Evolutionary conservation across 2,113 vertebrate genomes (phyloP).

Genomic region (Orcinus orca): DNA sequence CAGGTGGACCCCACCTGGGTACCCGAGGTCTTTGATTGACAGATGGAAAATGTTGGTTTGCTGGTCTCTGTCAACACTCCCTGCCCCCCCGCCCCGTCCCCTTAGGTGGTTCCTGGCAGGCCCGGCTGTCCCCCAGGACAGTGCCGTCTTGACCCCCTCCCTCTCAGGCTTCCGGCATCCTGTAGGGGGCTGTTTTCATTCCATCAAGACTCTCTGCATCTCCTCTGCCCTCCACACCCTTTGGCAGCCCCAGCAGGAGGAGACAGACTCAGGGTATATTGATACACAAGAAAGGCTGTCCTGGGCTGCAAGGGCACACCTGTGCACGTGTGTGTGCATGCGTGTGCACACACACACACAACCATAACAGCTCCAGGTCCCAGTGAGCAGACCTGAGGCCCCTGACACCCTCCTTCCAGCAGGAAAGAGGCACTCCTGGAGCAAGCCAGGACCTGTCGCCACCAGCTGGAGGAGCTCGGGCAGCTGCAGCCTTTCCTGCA

Average conservation of each 20-base stretch:
- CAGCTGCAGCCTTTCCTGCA: slow-evolving; percentile 88
- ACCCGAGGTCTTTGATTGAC: not conserved
- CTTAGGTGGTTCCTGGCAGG: not conserved
- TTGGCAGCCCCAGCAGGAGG: not conserved
- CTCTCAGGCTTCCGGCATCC: not conserved
- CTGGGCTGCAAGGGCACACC: not conserved
- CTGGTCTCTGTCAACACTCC: not conserved
- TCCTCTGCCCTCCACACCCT: not conserved
- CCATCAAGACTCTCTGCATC: not conserved
- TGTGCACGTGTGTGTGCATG: accelerated
- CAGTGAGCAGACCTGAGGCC: not conserved
- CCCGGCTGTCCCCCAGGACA: not conserved
- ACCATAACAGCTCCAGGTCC: not conserved
- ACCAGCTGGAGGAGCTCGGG: slow-evolving; percentile 84
- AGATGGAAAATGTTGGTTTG: not conserved
- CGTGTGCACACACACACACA: accelerated
- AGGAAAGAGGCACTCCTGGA: slow-evolving; percentile 88
- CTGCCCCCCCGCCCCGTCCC: no score
- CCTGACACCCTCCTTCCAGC: slow-evolving; percentile 3
- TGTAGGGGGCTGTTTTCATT: not conserved
- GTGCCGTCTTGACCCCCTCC: not conserved
- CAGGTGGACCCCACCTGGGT: not conserved
- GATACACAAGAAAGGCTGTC: not conserved
- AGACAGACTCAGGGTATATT: not conserved
- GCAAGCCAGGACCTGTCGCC: slow-evolving; percentile 75